Base-by-base conservation (phyloP, 2,113 vertebrate species). In the Cyprinodon tularosa region DNA sequence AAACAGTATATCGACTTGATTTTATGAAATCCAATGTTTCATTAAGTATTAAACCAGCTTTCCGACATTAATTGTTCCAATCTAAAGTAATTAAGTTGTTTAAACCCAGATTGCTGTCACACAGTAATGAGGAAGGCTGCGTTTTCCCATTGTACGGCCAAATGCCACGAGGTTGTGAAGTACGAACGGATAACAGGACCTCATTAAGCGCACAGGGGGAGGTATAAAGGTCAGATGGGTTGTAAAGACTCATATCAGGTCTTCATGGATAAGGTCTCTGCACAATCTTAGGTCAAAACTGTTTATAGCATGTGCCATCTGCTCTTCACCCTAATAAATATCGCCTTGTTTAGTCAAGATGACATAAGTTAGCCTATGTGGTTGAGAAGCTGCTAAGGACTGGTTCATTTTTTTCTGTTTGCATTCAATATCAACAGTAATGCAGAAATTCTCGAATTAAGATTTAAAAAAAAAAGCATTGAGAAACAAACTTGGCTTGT, bases 1-100 rank as follows among this genome's bases (percentile, higher is more conserved):
- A 57, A 62, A 62, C 8, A 13, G 6, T 37, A 61, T 62, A 29
- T 22, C 17, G 44, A 44, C 6, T 67, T 20, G 4, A 1, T 57
- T 14, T 42, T 61, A 44, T 40, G 11, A 63, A 61, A 44, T 60
- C 68, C 17, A 53, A 71, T 53, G 57, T 71, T 60, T n/a, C 53
- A 61, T 42, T 17, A 44, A 60, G 17, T 22, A 40, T 60, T 29
- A 42, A 15, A 61, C 13, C 40, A 11, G 5, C 1, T 15, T 40
- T 50, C 67, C 40, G 20, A 9, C 17, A 47, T 47, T 40, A 57
- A 40, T 40, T 69, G 15, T 39, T 59, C 11, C 37, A 11, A n/a
- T 69, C 57, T 59, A 39, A 40, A 2, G 22, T 6, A 20, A n/a
- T 57, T 6, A 39, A 22, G 47, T 50, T 59, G 37, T 40, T 38